Base-by-base conservation (phyloP, 2,113 vertebrate genomes). In the Macroglossus sobrinus region DNA sequence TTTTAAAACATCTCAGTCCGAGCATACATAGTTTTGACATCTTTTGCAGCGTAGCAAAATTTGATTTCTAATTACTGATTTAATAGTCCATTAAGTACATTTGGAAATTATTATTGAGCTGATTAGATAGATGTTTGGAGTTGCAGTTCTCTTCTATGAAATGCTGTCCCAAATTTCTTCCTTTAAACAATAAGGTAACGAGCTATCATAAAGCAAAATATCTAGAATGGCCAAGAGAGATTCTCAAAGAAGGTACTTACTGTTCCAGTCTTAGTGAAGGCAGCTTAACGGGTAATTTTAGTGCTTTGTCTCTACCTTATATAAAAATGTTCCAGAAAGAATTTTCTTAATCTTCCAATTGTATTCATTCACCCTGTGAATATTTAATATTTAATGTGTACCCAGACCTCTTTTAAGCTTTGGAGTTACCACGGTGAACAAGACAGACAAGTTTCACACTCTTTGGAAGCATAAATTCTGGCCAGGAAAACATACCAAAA, bases 41-140 rank as follows among this genome's bases (percentile, higher is more conserved):
- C 94, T 97, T 98, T 97, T 97, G 91, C 95, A 96, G 88, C 53
- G 74, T 96, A 96, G 97, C 94, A 97, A 95, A 95, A 97, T 96
- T 97, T 97, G 95, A 98, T 97, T 98, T 97, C 96, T 97, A 98
- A 96, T 98, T 98, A 96, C 94, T 97, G 93, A 94, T 96, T 96
- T 97, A 98, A 97, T 97, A 93, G 89, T 96, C 97, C 97, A 97
- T 97, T 98, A 98, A 96, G 96, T 97, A 96, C 97, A 97, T 96
- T 97, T 98, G 91, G 97, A 97, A 95, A 98, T 98, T 97, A 97
- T 97, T 97, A 97, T 97, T 95, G 97, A 97, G 96, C 94, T 97
- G 95, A 94, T 95, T 89, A 91, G 68, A 93, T 84, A 93, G 94
- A 98, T 95, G 72, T 96, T 96, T 79, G 80, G 91, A 88, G 89